A percentile compares a stretch with the other conserved stretches of the same genome.
Evolutionary conservation across 2,888 invertebrate genomes (phyloP).

Genomic region (Mechanitis mazaeus): DNA sequence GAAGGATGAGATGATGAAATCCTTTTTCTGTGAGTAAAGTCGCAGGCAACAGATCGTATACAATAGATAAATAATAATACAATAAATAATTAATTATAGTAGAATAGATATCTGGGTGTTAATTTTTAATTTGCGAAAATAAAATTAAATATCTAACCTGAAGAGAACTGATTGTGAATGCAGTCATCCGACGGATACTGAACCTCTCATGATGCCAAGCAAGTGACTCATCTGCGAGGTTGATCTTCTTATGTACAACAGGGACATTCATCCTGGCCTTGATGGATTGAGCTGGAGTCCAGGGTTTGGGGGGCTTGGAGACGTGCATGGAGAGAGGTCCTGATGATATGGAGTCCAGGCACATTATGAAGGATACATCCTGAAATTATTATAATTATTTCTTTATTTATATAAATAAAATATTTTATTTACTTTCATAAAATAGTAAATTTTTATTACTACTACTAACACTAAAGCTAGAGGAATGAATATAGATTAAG

Average conservation of each 20-base stretch:
- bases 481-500: too few relatives aligned
- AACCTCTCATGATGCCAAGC: conserved; percentile 99
- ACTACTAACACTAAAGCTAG: not conserved
- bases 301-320: conserved; percentile 95
- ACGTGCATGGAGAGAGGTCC: conserved; percentile 91
- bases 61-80: too few relatives aligned
- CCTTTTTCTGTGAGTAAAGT: too few relatives aligned
- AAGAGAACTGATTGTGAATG: conserved; percentile 91
- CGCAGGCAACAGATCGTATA: too few relatives aligned
- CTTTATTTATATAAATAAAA: too few relatives aligned
- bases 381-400: conserved; percentile 43
- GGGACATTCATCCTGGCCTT: conserved; percentile 77
- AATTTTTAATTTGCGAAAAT: not conserved
- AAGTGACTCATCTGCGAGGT: conserved; percentile 91
- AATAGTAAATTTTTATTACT: too few relatives aligned
- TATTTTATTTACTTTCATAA: too few relatives aligned
- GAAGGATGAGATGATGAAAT: too few relatives aligned
- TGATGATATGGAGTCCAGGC: conserved; percentile 87
- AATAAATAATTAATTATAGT: too few relatives aligned
- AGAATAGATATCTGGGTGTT: not conserved
- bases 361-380: conserved; percentile 93
- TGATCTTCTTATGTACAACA: conserved; percentile 95
- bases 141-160: conserved; percentile 49
- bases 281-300: conserved; percentile 82
- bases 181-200: conserved; percentile 93